Evolutionary conservation across 2,888 invertebrate species (phyloP).

Genomic region (Pseudococcus jackbeardsleyi): DNA sequence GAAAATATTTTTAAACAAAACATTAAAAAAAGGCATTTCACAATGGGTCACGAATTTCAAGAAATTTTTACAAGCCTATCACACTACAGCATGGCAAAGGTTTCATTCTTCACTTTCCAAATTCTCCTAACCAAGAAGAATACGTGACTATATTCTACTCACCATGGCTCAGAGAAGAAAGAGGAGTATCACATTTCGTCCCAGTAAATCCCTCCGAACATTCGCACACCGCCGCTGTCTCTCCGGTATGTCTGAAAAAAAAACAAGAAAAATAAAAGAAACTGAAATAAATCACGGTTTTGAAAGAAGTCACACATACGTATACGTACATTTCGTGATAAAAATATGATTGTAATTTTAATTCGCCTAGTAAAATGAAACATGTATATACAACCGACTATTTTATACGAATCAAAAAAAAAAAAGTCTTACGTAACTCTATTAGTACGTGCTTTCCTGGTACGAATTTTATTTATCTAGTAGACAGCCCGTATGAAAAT

Average conservation of each 20-base stretch:
- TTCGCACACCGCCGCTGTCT: constrained; percentile 67
- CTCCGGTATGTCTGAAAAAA: constrained; percentile 67
- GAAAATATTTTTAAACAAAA: constrained; percentile 23
- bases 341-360: constrained; percentile 44
- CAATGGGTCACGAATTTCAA: constrained; percentile 37
- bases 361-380: background rate
- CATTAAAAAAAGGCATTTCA: constrained; percentile 10
- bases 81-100: background rate
- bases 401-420: background rate
- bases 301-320: constrained; percentile 15
- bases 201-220: constrained; percentile 67
- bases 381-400: background rate
- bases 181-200: constrained; percentile 66
- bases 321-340: background rate
- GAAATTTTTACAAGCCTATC: constrained; percentile 7
- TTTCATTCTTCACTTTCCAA: constrained; percentile 35
- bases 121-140: background rate
- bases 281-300: background rate
- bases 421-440: background rate
- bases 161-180: constrained; percentile 34
- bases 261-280: background rate
- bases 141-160: constrained; percentile 44
- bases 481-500: background rate
- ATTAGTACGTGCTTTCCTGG: background rate
- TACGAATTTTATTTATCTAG: background rate